Evolutionary conservation across 2,113 vertebrate genomes (phyloP).

Genomic region (Chamaetylas fuelleborni): DNA sequence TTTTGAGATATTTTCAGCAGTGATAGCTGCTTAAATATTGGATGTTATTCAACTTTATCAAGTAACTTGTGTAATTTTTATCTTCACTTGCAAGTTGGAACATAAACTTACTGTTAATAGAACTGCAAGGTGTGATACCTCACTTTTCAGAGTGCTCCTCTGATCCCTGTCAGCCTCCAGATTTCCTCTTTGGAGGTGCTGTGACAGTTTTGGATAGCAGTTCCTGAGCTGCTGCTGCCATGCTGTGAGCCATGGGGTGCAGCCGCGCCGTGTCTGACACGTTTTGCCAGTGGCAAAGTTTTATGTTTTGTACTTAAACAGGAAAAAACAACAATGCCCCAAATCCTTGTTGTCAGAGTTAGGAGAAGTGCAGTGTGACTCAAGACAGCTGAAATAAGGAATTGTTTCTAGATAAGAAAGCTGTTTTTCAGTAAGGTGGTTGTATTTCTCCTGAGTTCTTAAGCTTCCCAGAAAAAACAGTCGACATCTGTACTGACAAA

Average conservation of each 20-base stretch:
- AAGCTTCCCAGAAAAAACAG: not conserved
- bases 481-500: not conserved
- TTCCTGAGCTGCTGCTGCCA: not conserved
- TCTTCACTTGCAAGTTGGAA: not conserved
- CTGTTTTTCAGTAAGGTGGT: not conserved
- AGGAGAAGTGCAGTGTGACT: not conserved
- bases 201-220: not conserved
- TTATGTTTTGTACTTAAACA: not conserved
- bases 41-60: not conserved
- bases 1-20: not conserved
- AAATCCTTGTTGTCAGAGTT: not conserved
- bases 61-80: not conserved
- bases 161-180: not conserved
- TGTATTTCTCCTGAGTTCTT: not conserved
- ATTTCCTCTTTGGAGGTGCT: not conserved
- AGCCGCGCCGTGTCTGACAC: accelerated
- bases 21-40: not conserved
- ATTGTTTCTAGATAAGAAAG: not conserved
- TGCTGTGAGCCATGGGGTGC: not conserved
- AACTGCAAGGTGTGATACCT: not conserved
- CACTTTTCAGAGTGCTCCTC: not conserved
- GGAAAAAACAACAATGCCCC: accelerated
- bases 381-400: not conserved
- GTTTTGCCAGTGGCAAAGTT: not conserved
- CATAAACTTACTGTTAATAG: not conserved